A percentile compares a stretch with the other conserved stretches of the same genome.
phyloP scores from a whole-genome alignment of 1,140 invertebrate species.

The Drusus annulatus region DNA sequence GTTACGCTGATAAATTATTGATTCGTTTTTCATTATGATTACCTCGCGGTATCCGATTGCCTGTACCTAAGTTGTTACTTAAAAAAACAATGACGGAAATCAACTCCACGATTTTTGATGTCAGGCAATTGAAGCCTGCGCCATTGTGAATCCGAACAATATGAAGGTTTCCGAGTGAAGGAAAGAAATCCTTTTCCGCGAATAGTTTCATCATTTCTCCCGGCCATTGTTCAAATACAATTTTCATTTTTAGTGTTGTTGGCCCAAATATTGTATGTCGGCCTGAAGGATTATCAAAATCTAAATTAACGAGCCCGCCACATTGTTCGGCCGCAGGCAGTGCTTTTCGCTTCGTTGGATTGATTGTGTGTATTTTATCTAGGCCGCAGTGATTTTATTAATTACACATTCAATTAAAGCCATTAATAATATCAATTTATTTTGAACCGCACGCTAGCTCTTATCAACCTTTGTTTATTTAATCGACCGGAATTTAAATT shows the following conservation, averaged over 20 bases:
- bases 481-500: background rate
- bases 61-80: too few relatives aligned
- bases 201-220: background rate
- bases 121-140: background rate
- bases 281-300: slow-evolving; percentile 18
- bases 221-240: slow-evolving; percentile 24
- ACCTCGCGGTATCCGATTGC: too few relatives aligned
- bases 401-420: too few relatives aligned
- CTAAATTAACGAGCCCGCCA: slow-evolving; percentile 19
- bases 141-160: slow-evolving; percentile 11
- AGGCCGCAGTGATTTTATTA: background rate
- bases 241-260: slow-evolving; percentile 22
- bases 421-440: background rate
- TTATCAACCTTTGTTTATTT: slow-evolving; percentile 2
- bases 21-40: too few relatives aligned
- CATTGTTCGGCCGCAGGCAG: background rate
- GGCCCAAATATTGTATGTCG: slow-evolving; percentile 23
- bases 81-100: too few relatives aligned
- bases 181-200: slow-evolving; percentile 18
- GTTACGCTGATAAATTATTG: too few relatives aligned
- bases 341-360: slow-evolving; percentile 6
- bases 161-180: background rate
- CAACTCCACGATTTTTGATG: background rate
- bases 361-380: background rate
- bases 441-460: background rate